Evolutionary conservation across 2,888 invertebrate species (phyloP).

Genomic region (Branchipolynoe longqiensis): DNA sequence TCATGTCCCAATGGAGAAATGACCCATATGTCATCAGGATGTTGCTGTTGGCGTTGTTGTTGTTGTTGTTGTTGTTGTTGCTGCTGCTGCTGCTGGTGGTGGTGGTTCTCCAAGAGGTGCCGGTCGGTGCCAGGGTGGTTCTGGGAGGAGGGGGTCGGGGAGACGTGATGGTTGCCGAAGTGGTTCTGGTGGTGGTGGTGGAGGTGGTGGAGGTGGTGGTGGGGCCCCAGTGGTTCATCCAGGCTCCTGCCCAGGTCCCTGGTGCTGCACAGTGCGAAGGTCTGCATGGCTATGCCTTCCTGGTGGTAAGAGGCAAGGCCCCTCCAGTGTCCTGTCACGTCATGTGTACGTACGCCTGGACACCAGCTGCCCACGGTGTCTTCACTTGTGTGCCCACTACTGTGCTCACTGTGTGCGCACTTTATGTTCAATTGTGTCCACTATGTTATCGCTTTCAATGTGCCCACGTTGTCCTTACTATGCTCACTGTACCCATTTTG

Average conservation of each 20-base stretch:
- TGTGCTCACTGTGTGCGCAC: too few relatives aligned
- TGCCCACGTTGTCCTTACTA: too few relatives aligned
- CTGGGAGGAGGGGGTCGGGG: neutral
- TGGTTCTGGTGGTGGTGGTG: slow-evolving; percentile 19
- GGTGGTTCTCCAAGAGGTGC: slow-evolving; percentile 5
- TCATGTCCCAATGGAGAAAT: neutral
- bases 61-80: too few relatives aligned
- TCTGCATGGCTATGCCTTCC: neutral
- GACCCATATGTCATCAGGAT: slow-evolving; percentile 56
- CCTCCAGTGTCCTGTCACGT: too few relatives aligned
- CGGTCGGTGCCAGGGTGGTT: neutral
- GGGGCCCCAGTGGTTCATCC: neutral
- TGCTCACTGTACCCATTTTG: too few relatives aligned
- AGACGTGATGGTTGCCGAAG: neutral
- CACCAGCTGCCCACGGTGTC: too few relatives aligned
- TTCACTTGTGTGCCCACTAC: too few relatives aligned
- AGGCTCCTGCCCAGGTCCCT: slow-evolving; percentile 1
- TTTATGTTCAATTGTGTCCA: too few relatives aligned
- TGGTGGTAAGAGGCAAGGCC: neutral
- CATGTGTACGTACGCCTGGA: too few relatives aligned
- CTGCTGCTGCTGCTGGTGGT: too few relatives aligned
- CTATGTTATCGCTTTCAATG: too few relatives aligned
- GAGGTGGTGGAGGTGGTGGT: slow-evolving; percentile 17
- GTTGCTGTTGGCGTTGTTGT: too few relatives aligned
- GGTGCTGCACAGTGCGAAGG: slow-evolving; percentile 19